Percentiles rank a stretch among this genome's conserved stretches.
Conservation (phyloP, 2,113 vertebrate species). For the Synodontis membranacea region DNA sequence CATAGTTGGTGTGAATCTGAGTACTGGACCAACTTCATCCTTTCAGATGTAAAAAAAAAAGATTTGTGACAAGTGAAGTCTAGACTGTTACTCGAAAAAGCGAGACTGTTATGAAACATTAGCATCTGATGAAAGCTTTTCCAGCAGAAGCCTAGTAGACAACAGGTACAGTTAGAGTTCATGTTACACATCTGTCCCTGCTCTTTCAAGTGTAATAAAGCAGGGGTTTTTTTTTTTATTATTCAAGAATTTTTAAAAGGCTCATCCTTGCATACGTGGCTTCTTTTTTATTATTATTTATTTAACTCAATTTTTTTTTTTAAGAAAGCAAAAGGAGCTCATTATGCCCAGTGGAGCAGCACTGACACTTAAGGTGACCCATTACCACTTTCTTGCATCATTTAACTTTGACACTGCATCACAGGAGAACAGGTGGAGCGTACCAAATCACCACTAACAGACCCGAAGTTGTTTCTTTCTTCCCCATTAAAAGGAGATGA, state of each 20-base stretch:
- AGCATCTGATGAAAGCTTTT: neutral
- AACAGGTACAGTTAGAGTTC: neutral
- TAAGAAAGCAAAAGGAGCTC: neutral
- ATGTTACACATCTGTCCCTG: neutral
- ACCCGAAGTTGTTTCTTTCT: neutral
- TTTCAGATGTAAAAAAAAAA: neutral
- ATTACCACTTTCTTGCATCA: slow-evolving; percentile 24
- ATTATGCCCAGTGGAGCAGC: slow-evolving; percentile 13
- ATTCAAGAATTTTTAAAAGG: neutral
- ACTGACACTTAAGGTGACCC: slow-evolving; percentile 7
- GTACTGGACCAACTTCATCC: neutral
- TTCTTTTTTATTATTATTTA: neutral
- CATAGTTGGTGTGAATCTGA: neutral
- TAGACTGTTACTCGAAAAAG: slow-evolving; percentile 20
- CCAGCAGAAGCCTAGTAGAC: neutral
- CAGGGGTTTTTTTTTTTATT: neutral
- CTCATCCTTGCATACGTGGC: neutral
- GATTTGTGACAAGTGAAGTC: slow-evolving; percentile 6
- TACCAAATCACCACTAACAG: neutral
- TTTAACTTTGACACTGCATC: neutral
- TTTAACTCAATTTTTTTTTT: neutral
- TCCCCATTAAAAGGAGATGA: slow-evolving; percentile 26
- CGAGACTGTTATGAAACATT: neutral
- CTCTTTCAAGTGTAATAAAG: slow-evolving; percentile 2
- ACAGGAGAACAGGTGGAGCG: slow-evolving; percentile 9